phyloP scores from a whole-genome alignment of 2,888 invertebrate species.

The Cynaeus angustus region DNA sequence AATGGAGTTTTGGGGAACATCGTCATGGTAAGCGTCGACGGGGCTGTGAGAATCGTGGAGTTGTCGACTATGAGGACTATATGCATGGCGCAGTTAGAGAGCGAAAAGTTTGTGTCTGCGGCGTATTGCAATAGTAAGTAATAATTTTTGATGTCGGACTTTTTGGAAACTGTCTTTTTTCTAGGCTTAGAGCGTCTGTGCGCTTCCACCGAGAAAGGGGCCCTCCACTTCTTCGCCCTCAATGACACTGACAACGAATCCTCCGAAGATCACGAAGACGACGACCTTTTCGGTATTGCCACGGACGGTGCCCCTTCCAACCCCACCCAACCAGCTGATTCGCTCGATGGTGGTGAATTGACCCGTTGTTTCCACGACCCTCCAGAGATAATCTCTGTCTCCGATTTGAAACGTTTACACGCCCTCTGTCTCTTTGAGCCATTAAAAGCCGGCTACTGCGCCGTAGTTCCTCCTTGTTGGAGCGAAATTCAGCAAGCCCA shows the following conservation, averaged over 20 bases:
- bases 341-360: conserved; percentile 61
- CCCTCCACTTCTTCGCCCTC: conserved; percentile 87
- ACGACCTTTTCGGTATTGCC: conserved; percentile 71
- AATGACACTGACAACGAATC: conserved; percentile 83
- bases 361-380: conserved; percentile 67
- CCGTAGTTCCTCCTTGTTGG: conserved; percentile 95
- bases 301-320: conserved; percentile 26
- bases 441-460: conserved; percentile 82
- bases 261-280: conserved; percentile 82
- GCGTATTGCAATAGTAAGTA: conserved; percentile 87
- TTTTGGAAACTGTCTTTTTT: background rate
- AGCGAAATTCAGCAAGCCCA: conserved; percentile 94
- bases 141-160: background rate
- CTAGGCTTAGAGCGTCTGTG: conserved; percentile 87
- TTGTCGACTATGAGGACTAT: conserved; percentile 81
- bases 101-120: conserved; percentile 85
- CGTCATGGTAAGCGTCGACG: conserved; percentile 84
- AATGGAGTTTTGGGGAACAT: conserved; percentile 74
- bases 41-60: conserved; percentile 82
- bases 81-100: conserved; percentile 80
- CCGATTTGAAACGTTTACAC: conserved; percentile 76
- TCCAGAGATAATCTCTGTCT: conserved; percentile 59
- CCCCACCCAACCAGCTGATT: conserved; percentile 55
- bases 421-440: conserved; percentile 85
- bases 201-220: conserved; percentile 86